Percentiles rank a stretch among this genome's conserved stretches.
Evolutionary conservation across 2,888 invertebrate species (phyloP).

Genomic region (Ethmia dodecea): DNA sequence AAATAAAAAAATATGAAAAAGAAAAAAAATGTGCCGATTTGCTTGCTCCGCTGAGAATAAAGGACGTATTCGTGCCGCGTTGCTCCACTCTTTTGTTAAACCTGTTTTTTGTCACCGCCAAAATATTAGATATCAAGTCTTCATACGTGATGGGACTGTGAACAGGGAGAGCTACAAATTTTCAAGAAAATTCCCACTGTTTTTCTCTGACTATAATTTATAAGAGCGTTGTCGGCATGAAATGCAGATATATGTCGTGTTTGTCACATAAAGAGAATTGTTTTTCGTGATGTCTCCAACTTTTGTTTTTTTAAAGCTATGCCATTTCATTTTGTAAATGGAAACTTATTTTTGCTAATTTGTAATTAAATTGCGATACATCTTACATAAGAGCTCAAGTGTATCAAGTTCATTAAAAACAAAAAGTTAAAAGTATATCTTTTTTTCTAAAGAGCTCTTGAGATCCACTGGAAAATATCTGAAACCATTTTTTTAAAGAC

Average conservation of each 20-base stretch:
- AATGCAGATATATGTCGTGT: too few relatives aligned
- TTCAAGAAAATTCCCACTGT: slow-evolving; percentile 27
- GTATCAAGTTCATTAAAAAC: too few relatives aligned
- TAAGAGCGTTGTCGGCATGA: slow-evolving; percentile 11
- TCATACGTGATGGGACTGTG: slow-evolving; percentile 35
- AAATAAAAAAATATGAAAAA: too few relatives aligned
- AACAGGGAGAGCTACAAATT: slow-evolving; percentile 20
- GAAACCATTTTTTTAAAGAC: slow-evolving; percentile 39
- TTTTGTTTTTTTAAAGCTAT: too few relatives aligned
- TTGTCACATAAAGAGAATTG: too few relatives aligned
- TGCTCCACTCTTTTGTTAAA: slow-evolving; percentile 32
- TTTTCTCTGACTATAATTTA: slow-evolving; percentile 21
- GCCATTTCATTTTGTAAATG: too few relatives aligned
- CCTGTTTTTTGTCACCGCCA: slow-evolving; percentile 39
- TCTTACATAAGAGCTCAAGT: too few relatives aligned
- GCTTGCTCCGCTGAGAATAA: not conserved
- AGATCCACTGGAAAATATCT: slow-evolving; percentile 31
- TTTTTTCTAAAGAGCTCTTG: slow-evolving; percentile 22
- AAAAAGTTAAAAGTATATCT: too few relatives aligned
- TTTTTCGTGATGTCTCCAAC: too few relatives aligned
- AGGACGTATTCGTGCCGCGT: slow-evolving; percentile 24
- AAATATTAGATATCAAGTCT: slow-evolving; percentile 40
- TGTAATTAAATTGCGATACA: too few relatives aligned
- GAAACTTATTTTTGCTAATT: too few relatives aligned
- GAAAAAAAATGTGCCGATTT: not conserved